These are phyloP conservation scores for Agrotis exclamationis DNA, from an alignment of 2,888 invertebrate genomes.

Conservation along the genomic window DNA sequence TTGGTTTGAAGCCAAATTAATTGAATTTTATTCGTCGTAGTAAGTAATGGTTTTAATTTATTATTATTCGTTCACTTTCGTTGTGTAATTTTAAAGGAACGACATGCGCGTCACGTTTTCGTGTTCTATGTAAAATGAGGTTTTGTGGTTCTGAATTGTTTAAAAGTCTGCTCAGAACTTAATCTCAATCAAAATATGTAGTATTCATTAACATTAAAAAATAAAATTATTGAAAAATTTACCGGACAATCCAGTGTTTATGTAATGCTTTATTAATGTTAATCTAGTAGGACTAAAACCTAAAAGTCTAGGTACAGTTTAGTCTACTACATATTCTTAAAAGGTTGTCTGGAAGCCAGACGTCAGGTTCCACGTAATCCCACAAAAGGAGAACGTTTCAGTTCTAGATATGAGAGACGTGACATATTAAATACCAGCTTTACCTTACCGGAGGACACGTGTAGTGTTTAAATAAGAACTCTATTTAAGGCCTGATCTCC, in stretches of 20 bases:
- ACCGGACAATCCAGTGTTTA: too few relatives aligned
- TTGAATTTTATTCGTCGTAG: constrained; percentile 42
- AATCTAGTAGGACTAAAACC: background rate
- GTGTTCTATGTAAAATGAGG: background rate
- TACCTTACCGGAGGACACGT: background rate
- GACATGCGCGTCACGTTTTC: background rate
- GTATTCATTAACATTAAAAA: too few relatives aligned
- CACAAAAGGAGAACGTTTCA: constrained; percentile 37
- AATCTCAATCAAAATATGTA: too few relatives aligned
- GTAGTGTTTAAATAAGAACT: background rate
- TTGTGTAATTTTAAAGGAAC: constrained; percentile 2
- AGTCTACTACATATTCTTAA: constrained; percentile 9
- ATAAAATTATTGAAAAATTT: too few relatives aligned
- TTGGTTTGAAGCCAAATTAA: constrained; percentile 32
- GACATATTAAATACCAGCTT: constrained; percentile 24
- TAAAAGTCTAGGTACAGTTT: too few relatives aligned
- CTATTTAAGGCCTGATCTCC: too few relatives aligned
- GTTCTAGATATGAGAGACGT: constrained; percentile 33
- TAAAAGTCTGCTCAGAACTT: too few relatives aligned
- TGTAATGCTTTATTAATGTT: background rate
- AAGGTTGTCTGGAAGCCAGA: constrained; percentile 5
- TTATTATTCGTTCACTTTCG: constrained; percentile 1
- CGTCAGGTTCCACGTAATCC: constrained; percentile 29
- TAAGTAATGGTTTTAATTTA: constrained; percentile 35
- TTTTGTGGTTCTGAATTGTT: background rate